These are phyloP conservation scores for Odocoileus virginianus DNA, from an alignment of 2,113 vertebrate genomes.

Conservation along the genomic window DNA sequence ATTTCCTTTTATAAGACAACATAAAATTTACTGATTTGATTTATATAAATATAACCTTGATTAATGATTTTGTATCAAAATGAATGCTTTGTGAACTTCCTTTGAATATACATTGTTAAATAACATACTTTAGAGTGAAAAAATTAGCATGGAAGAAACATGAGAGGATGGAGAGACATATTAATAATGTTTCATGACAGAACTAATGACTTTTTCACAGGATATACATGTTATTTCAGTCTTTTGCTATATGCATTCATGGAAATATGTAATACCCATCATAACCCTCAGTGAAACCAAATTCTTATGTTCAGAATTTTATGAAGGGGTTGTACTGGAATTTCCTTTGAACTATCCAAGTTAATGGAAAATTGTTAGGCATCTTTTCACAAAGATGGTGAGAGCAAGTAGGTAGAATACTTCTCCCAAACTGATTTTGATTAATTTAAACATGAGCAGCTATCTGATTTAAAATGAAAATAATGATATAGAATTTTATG, in stretches of 20 bases:
- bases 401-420: not conserved
- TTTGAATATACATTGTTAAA: not conserved
- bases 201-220: not conserved
- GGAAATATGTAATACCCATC: not conserved
- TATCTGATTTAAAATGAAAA: not conserved
- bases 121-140: not conserved
- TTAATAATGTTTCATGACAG: not conserved
- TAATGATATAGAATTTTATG: not conserved
- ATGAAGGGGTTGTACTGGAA: not conserved
- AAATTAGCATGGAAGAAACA: not conserved
- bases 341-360: not conserved
- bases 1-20: slow-evolving; percentile 16
- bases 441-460: not conserved
- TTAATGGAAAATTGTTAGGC: not conserved
- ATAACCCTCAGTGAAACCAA: not conserved
- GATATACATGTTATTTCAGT: not conserved
- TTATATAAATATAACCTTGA: not conserved
- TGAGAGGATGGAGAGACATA: not conserved
- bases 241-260: not conserved
- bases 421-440: not conserved
- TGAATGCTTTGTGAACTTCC: not conserved
- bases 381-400: not conserved
- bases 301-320: not conserved
- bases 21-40: not conserved
- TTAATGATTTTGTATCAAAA: not conserved